These are phyloP conservation scores for Drosophila santomea DNA, from an alignment of 1,140 invertebrate species.

Conservation along the genomic window DNA sequence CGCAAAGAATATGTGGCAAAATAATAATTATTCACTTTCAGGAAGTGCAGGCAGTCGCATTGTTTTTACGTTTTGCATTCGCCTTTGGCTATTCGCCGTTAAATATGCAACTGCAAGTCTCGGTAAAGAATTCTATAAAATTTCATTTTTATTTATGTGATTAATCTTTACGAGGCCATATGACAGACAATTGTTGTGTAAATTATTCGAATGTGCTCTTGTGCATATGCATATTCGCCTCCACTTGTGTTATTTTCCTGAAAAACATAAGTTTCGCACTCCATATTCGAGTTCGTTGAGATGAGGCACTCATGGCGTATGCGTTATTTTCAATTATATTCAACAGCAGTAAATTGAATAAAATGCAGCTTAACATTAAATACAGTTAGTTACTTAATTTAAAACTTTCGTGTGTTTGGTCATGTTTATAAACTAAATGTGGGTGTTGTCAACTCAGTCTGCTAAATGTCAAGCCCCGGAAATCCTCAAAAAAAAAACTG, in stretches of 20 bases:
- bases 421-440: not conserved
- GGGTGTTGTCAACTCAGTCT: constrained; percentile 15
- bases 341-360: no score
- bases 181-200: constrained; percentile 50
- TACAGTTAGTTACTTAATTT: no score
- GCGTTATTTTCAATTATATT: not conserved
- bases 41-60: constrained; percentile 25
- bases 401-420: no score
- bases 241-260: not conserved
- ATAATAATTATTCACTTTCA: constrained; percentile 46
- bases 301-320: not conserved
- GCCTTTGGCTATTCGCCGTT: constrained; percentile 48
- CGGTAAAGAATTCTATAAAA: constrained; percentile 14
- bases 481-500: constrained; percentile 12
- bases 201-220: constrained; percentile 20
- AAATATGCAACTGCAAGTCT: constrained; percentile 43
- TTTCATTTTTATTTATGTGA: constrained; percentile 24
- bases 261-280: constrained; percentile 1
- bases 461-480: constrained; percentile 26
- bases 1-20: constrained; percentile 24
- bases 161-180: constrained; percentile 18
- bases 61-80: constrained; percentile 28
- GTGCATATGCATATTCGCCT: not conserved
- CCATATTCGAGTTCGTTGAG: not conserved
- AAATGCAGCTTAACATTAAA: no score